A percentile compares a stretch with the other conserved stretches of the same genome.
Conservation (phyloP, 30 jellyfish, hydroid and myxozoan species). For the Aurelia sp. region DNA sequence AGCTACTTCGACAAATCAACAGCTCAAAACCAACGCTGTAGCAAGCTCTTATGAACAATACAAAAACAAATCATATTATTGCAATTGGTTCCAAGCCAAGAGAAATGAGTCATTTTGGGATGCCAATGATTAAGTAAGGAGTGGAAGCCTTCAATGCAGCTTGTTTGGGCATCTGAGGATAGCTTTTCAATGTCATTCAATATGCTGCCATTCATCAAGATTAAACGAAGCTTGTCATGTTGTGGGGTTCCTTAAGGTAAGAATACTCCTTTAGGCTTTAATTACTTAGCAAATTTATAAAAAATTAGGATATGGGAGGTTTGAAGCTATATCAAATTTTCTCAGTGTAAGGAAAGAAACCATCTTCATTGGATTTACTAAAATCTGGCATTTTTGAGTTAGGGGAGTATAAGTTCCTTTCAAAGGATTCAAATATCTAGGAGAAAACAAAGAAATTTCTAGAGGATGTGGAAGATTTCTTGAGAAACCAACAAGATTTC, state of each 20-base stretch:
- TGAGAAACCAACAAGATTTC: too few species aligned
- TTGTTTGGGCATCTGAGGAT: conserved; percentile 25
- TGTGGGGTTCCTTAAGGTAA: neutral
- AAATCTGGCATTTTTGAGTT: too few species aligned
- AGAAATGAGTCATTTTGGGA: conserved; percentile 24
- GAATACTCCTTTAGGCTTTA: neutral
- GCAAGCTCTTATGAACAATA: conserved; percentile 10
- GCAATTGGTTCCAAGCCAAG: conserved; percentile 23
- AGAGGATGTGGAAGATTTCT: too few species aligned
- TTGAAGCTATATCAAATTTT: too few species aligned
- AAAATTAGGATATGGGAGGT: too few species aligned
- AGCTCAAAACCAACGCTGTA: conserved; percentile 3
- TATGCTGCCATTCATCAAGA: neutral
- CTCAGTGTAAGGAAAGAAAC: too few species aligned
- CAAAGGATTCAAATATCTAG: too few species aligned
- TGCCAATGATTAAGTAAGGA: conserved; percentile 27
- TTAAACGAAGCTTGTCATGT: neutral
- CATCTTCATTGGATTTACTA: too few species aligned
- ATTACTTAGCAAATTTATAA: too few species aligned
- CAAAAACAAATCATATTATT: neutral
- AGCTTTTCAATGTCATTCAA: conserved; percentile 2
- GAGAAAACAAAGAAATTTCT: too few species aligned
- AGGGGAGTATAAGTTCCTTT: too few species aligned
- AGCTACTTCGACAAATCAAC: conserved; percentile 10
- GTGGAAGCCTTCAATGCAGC: conserved; percentile 21